A percentile compares a stretch with the other conserved stretches of the same genome.
Conservation (phyloP, 2,113 vertebrate genomes). For the Gobio gobio region DNA sequence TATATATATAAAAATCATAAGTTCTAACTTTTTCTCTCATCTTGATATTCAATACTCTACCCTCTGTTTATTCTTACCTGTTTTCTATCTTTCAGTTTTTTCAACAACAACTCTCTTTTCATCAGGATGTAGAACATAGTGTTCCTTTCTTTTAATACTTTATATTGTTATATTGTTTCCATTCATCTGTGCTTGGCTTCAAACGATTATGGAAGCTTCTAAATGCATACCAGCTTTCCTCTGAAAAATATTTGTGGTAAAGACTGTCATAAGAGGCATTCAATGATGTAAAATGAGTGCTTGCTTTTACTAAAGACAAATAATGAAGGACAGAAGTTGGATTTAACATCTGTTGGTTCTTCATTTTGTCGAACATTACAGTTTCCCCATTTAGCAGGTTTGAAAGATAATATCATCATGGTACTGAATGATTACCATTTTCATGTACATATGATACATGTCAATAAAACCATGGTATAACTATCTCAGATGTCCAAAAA, state of each 20-base stretch:
- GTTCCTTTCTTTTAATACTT: conserved; percentile 11
- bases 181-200: not conserved
- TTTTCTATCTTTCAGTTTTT: not conserved
- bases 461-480: not conserved
- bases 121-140: conserved; percentile 14
- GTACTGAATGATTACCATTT: not conserved
- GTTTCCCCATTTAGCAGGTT: not conserved
- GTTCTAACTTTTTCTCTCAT: no score
- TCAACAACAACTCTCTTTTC: not conserved
- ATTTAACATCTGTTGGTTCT: not conserved
- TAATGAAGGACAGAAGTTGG: not conserved
- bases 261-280: conserved; percentile 2
- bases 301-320: conserved; percentile 6
- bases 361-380: not conserved
- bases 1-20: no score
- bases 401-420: not conserved
- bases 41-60: no score
- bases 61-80: no score
- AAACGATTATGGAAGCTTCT: conserved; percentile 6
- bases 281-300: not conserved
- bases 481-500: not conserved
- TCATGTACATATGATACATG: no score
- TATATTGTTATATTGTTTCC: conserved; percentile 2
- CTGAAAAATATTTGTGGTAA: not conserved
- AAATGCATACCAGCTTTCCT: not conserved